These are phyloP conservation scores for Fistularia tabacaria DNA, from an alignment of 2,797 vertebrate genomes.

Conservation along the genomic window DNA sequence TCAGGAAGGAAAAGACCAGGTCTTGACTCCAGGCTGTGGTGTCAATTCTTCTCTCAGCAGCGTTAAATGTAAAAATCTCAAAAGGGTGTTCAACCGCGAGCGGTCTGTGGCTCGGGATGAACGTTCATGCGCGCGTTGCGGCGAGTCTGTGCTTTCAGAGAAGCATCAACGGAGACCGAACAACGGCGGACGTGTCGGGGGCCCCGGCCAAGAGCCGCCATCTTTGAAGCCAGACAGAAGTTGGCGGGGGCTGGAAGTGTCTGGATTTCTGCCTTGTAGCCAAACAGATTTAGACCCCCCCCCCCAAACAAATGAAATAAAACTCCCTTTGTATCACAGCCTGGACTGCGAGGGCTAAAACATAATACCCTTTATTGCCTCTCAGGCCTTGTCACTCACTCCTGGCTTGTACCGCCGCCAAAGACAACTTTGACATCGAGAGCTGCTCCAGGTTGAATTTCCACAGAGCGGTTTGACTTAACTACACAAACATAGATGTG, in stretches of 20 bases:
- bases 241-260: constrained; percentile 19
- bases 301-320: constrained; percentile 43
- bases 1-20: constrained; percentile 53
- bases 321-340: constrained; percentile 48
- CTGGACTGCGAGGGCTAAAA: constrained; percentile 30
- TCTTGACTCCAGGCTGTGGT: constrained; percentile 34
- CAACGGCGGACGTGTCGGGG: too few species aligned
- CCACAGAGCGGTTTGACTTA: constrained; percentile 54
- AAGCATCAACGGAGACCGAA: too few species aligned
- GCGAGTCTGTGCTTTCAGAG: too few species aligned
- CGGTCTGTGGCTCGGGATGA: too few species aligned
- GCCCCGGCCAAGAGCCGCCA: constrained; percentile 7
- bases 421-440: constrained; percentile 56
- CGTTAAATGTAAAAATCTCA: background rate
- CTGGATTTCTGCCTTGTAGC: constrained; percentile 19
- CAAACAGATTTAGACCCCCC: constrained; percentile 44
- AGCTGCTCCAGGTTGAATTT: constrained; percentile 52
- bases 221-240: constrained; percentile 20
- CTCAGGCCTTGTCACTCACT: constrained; percentile 53
- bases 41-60: background rate
- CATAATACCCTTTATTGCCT: constrained; percentile 42
- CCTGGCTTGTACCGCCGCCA: constrained; percentile 43
- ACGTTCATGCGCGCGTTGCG: too few species aligned
- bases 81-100: background rate
- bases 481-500: constrained; percentile 44